These are phyloP conservation scores for Miniopterus natalensis DNA, from an alignment of 2,113 vertebrate genomes.

Conservation along the genomic window DNA sequence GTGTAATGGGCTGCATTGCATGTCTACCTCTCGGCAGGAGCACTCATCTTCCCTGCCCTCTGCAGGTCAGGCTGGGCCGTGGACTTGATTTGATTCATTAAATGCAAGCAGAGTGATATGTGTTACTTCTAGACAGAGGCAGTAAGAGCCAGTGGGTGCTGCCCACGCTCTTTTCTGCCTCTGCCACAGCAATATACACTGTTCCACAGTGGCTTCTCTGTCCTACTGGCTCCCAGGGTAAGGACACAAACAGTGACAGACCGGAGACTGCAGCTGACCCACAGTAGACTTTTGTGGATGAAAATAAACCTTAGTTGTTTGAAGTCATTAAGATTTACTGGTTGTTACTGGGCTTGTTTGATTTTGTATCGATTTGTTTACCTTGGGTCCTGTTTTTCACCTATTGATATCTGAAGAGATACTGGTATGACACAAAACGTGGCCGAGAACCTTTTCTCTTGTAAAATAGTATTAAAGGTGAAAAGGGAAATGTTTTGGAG, in stretches of 20 bases:
- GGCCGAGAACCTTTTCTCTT: background rate
- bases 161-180: background rate
- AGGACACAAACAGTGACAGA: background rate
- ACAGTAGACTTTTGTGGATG: background rate
- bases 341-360: background rate
- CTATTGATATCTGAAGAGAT: background rate
- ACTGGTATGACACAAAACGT: background rate
- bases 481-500: background rate
- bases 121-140: background rate
- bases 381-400: background rate
- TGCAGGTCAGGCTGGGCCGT: background rate
- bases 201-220: background rate
- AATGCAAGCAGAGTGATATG: background rate
- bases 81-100: background rate
- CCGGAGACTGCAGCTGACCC: background rate
- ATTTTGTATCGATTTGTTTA: background rate
- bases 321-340: background rate
- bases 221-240: background rate
- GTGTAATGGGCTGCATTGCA: background rate
- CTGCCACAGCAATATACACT: background rate
- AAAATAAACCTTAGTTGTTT: background rate
- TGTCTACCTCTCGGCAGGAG: background rate
- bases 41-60: background rate
- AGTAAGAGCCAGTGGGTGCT: background rate
- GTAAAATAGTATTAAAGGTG: background rate